Conservation (phyloP, 2,113 vertebrate genomes). For the Caranx melampygus region DNA sequence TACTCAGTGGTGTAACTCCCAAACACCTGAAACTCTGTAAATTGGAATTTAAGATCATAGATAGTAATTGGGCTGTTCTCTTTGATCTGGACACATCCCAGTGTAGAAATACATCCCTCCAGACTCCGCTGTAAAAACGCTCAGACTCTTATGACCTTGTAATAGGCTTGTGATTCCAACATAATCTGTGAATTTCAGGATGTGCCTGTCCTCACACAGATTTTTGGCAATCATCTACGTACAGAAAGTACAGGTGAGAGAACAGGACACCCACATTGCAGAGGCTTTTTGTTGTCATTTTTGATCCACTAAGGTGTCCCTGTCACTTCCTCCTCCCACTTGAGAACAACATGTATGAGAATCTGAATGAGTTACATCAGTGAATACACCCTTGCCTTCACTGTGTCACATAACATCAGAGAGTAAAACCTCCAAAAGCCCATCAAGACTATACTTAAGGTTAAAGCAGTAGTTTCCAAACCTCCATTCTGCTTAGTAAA, state of each 20-base stretch:
- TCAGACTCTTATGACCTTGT: constrained; percentile 45
- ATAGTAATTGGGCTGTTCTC: constrained; percentile 46
- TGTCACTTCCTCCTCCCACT: neutral
- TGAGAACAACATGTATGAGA: neutral
- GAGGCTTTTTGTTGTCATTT: constrained; percentile 14
- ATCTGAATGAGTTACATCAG: neutral
- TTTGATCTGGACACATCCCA: constrained; percentile 60
- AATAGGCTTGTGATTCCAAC: constrained; percentile 29
- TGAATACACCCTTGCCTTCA: neutral
- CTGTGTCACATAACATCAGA: constrained; percentile 18
- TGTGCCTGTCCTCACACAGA: constrained; percentile 34
- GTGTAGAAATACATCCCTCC: constrained; percentile 47
- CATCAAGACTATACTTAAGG: constrained; percentile 33
- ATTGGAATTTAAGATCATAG: constrained; percentile 41
- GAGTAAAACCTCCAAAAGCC: constrained; percentile 25
- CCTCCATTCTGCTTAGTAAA: constrained; percentile 29
- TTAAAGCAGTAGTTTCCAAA: constrained; percentile 46
- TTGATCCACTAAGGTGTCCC: neutral
- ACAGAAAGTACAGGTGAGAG: constrained; percentile 8
- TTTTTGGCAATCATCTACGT: constrained; percentile 24
- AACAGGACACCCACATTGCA: constrained; percentile 15
- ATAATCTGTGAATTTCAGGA: constrained; percentile 46
- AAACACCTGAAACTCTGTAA: constrained; percentile 31
- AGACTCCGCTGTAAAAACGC: constrained; percentile 6
- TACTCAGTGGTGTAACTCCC: constrained; percentile 16